Conservation (phyloP, 2,888 invertebrate genomes). For the Platynereis dumerilii region DNA sequence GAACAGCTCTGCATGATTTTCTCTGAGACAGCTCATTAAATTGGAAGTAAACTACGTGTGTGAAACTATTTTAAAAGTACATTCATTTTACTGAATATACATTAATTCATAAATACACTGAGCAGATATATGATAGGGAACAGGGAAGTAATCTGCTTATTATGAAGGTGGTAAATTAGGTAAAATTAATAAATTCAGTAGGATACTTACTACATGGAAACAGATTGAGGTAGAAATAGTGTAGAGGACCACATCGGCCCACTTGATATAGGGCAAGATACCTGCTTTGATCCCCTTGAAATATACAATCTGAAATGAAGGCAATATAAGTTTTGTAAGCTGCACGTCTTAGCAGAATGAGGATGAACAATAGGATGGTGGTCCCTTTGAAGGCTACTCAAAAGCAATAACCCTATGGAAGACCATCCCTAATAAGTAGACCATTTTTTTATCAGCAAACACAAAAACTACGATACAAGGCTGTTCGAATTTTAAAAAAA, state of each 20-base stretch:
- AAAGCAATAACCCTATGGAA: background rate
- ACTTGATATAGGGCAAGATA: conserved; percentile 73
- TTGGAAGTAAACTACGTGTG: too few species aligned
- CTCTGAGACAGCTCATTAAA: too few species aligned
- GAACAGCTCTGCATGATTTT: too few species aligned
- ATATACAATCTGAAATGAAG: conserved; percentile 71
- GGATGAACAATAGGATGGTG: conserved; percentile 1
- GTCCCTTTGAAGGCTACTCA: background rate
- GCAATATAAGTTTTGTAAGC: background rate
- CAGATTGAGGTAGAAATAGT: conserved; percentile 78
- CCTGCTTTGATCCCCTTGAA: conserved; percentile 74
- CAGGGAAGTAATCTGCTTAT: too few species aligned
- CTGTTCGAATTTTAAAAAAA: too few species aligned
- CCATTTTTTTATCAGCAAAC: background rate
- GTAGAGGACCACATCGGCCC: conserved; percentile 76
- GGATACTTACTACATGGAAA: conserved; percentile 71
- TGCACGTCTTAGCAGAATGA: background rate
- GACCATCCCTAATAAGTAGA: background rate
- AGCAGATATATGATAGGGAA: too few species aligned
- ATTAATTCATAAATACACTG: too few species aligned
- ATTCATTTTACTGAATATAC: too few species aligned
- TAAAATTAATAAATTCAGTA: too few species aligned
- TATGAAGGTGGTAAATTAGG: too few species aligned
- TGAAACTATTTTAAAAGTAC: too few species aligned
- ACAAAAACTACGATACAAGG: background rate